Evolutionary conservation across 2,888 invertebrate genomes (phyloP), one percentile per base, ranked within the genome.

Genomic region (Yponomeuta sedellus): DNA sequence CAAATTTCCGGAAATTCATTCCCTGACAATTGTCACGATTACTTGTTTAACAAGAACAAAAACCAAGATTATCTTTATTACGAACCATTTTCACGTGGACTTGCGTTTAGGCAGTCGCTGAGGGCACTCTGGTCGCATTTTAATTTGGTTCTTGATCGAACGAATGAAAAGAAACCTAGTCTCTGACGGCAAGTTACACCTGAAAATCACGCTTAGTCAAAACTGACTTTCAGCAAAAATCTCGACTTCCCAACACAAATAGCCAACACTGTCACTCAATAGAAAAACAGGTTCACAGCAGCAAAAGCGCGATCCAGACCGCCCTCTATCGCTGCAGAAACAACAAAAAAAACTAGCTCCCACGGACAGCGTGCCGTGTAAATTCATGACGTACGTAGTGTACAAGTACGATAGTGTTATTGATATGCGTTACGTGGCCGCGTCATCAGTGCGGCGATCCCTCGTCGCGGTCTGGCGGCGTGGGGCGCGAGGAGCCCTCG

Each of bases 371-470:
- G 16, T 16, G 44, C 5, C 16, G 12, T 16, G 16, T 52, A 16
- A 16, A 52, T 4, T 52, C 44, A 16, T 4, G 22, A 25, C 25
- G 59, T 59, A 34, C 34, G 44, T 25, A 22, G 25, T 59, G 59
- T 58, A 67, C 34, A 64, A n/a, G 22, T 56, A 64, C 65, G 83
- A 83, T 84, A 81, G 83, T 83, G 84, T 81, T 80, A 81, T 81
- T 83, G 85, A 84, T 83, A 83, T 86, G 84, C 82, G 80, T 80
- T 75, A 69, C 71, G 69, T 65, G 70, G 70, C 70, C 69, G 72
- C 71, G 71, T 70, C 77, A 81, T 83, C 85, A 85, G 80, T 83
- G 84, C 77, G 81, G 75, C 71, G 79, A 65, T 2, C 63, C 69
- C 64, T 61, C 67, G 34, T 64, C 64, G 66, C 67, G 61, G 58